phyloP scores from a whole-genome alignment of 1,140 invertebrate genomes.

The Trissolcus basalis region DNA sequence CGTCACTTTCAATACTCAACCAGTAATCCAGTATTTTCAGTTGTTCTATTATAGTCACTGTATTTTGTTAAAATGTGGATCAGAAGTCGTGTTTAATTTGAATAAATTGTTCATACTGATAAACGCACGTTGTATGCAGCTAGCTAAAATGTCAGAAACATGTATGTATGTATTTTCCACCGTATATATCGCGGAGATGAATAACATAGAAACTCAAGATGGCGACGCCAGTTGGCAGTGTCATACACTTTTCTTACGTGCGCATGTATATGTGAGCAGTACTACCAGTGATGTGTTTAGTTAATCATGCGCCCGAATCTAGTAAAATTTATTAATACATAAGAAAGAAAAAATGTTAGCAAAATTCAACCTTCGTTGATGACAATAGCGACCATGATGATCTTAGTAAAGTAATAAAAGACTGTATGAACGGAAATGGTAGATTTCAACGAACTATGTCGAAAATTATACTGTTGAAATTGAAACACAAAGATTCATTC shows the following conservation, averaged over 20 bases:
- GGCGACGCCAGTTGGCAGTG: constrained; percentile 26
- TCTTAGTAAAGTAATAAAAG: no score
- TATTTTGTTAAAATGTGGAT: background rate
- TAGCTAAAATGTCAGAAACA: constrained; percentile 41
- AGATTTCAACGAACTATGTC: no score
- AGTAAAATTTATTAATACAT: no score
- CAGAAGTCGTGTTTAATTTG: constrained; percentile 6
- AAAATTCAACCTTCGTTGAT: no score
- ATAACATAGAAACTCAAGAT: constrained; percentile 53
- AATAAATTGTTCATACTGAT: constrained; percentile 17
- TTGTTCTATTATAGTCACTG: background rate
- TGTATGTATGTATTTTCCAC: constrained; percentile 44
- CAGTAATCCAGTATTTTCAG: background rate
- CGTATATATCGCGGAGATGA: constrained; percentile 53
- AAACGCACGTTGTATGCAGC: constrained; percentile 34
- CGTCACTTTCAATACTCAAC: constrained; percentile 5
- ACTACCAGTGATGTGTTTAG: constrained; percentile 18
- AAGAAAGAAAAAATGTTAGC: no score
- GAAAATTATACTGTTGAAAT: no score
- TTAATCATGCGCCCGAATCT: constrained; percentile 12
- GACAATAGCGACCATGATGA: no score
- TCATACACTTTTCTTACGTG: constrained; percentile 1
- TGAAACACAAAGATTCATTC: no score
- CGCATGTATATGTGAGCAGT: constrained; percentile 15
- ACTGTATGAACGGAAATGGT: no score